phyloP scores from a whole-genome alignment of 2,888 invertebrate genomes.

The Drosophila mettleri region DNA sequence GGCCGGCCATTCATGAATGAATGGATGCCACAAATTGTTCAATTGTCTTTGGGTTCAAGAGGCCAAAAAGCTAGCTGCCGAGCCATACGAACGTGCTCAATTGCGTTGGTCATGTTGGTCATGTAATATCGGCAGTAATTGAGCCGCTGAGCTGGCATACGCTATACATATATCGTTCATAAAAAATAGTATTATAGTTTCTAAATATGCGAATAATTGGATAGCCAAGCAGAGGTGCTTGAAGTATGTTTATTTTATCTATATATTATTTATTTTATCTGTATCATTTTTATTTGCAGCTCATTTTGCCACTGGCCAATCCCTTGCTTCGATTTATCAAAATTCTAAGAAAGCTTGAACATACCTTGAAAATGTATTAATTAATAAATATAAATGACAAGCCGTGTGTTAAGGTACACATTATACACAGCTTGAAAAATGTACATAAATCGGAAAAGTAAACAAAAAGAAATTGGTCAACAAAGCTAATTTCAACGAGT shows the following conservation, averaged over 20 bases:
- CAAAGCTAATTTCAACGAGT: constrained; percentile 12
- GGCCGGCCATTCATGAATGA: constrained; percentile 55
- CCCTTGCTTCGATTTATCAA: constrained; percentile 21
- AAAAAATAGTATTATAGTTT: not conserved
- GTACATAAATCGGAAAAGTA: constrained; percentile 14
- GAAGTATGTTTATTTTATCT: not conserved
- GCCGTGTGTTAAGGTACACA: not conserved
- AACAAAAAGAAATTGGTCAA: constrained; percentile 36
- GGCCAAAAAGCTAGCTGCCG: constrained; percentile 67
- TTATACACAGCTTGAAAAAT: not conserved
- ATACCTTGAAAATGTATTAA: constrained; percentile 13
- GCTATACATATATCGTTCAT: not conserved
- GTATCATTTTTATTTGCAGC: not conserved
- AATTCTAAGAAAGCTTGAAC: constrained; percentile 20
- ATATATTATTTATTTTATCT: too few relatives aligned
- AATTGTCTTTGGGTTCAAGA: constrained; percentile 72
- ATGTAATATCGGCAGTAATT: constrained; percentile 49
- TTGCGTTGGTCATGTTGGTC: constrained; percentile 68
- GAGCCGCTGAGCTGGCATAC: constrained; percentile 1
- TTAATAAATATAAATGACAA: constrained; percentile 17
- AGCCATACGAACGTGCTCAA: constrained; percentile 38
- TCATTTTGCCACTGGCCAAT: not conserved
- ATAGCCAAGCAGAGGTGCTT: not conserved
- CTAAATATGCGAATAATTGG: constrained; percentile 1
- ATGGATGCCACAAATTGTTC: constrained; percentile 64